Evolutionary conservation across 1,140 invertebrate genomes (phyloP).

Genomic region (Pachypsylla venusta): DNA sequence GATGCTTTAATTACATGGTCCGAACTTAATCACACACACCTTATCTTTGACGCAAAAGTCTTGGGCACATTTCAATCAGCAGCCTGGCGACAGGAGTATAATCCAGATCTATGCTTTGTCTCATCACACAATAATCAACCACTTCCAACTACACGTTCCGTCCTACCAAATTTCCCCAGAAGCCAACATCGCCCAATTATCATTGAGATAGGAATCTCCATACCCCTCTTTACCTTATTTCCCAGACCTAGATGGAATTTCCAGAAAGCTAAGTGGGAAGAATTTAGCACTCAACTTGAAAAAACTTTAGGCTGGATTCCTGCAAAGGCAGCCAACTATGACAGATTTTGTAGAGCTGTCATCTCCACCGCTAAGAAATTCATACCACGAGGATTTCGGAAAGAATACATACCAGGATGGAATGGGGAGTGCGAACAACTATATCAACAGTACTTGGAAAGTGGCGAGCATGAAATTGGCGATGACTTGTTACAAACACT

Average conservation of each 20-base stretch:
- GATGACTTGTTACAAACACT: not conserved
- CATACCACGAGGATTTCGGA: constrained; percentile 12
- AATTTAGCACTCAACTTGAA: not conserved
- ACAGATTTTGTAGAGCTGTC: not conserved
- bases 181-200: constrained; percentile 11
- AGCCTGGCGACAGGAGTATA: constrained; percentile 1
- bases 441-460: constrained; percentile 1
- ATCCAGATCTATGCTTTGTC: constrained; percentile 13
- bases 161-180: constrained; percentile 11
- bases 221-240: not conserved
- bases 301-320: constrained; percentile 4
- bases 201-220: constrained; percentile 1
- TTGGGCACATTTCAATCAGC: constrained; percentile 14
- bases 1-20: constrained; percentile 10
- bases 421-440: constrained; percentile 11
- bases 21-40: constrained; percentile 22
- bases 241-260: constrained; percentile 11
- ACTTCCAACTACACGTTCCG: not conserved
- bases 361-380: constrained; percentile 7
- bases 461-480: constrained; percentile 6
- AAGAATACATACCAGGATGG: constrained; percentile 11
- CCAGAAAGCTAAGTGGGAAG: constrained; percentile 5
- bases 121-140: constrained; percentile 3
- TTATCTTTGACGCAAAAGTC: constrained; percentile 17
- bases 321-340: not conserved